These are phyloP conservation scores for Tragelaphus strepsiceros DNA, from an alignment of 2,113 vertebrate species.

Conservation along the genomic window DNA sequence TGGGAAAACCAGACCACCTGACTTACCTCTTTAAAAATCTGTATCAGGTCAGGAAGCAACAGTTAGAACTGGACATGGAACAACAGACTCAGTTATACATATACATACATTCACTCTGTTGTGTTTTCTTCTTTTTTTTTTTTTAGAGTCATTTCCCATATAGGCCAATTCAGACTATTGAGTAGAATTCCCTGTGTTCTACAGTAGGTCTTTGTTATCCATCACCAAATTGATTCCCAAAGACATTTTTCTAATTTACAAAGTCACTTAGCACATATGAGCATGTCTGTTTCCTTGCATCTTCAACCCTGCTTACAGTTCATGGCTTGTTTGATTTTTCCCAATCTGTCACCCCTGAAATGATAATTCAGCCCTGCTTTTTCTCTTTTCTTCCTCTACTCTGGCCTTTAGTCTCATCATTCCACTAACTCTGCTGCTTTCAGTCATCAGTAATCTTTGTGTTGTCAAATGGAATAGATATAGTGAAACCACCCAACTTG, in stretches of 20 bases:
- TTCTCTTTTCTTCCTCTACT: background rate
- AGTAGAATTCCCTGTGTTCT: background rate
- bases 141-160: background rate
- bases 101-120: background rate
- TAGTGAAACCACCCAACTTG: accelerated
- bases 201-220: background rate
- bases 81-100: background rate
- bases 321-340: background rate
- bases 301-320: background rate
- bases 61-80: background rate
- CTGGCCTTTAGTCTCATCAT: background rate
- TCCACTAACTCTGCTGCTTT: background rate
- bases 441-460: background rate
- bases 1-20: background rate
- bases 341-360: background rate
- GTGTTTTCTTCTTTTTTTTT: background rate
- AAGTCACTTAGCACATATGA: background rate
- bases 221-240: background rate
- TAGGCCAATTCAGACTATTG: background rate
- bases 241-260: background rate
- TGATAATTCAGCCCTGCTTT: background rate
- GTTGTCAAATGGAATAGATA: background rate
- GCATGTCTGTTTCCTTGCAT: background rate
- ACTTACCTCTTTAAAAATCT: background rate
- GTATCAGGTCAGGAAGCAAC: background rate